Base-by-base conservation (phyloP, 2,113 vertebrate genomes). In the Eretmochelys imbricata region DNA sequence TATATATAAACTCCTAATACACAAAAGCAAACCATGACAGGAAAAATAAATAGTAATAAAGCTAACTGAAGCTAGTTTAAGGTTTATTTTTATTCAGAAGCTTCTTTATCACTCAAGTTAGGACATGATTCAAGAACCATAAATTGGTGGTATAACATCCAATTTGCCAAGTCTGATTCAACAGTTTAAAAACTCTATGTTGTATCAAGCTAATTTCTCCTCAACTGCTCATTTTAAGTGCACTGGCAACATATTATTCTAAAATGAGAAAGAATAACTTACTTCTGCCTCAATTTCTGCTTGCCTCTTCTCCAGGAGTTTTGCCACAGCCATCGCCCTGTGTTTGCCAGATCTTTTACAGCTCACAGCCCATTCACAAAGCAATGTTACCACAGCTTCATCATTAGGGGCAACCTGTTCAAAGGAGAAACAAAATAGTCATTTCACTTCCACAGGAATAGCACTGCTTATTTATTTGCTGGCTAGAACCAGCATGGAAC, bases 281-380 rank as follows among this genome's bases (percentile, higher is more conserved):
- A 98, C 98, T 96, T 98, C 98, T 54, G 98, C 97, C 88, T 98
- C 98, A 2, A 98, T 97, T 85, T 98, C 98, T 0, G 96, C 97
- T 87, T 98, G 98, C 50, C 98, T 97, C 97, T 98, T 98, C 97
- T 98, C 98, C 97, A 98, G 82, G 5, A 98, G 98, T 4, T 98
- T 98, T 19, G 98, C 98, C n/a, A 98, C 98, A 0, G 97, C 98
- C 98, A 98, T 97, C 31, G 98, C 98, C 79, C 98, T 87, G 95
- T 98, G 98, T 88, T 98, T 98, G 14, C 98, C 98, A 0, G 98
- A 97, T 27, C 98, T 91, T 6, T 98, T 98, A 46, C 98, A 98
- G 97, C 98, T 98, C 92, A 98, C 98, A 0, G 98, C 98, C 98
- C 98, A 98, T 8, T 98, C 98, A 6, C 98, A 98, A 6, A 98